Evolutionary conservation across 2,113 vertebrate species (phyloP), one percentile per base, ranked within the genome.

Genomic region (Apteryx owenii): DNA sequence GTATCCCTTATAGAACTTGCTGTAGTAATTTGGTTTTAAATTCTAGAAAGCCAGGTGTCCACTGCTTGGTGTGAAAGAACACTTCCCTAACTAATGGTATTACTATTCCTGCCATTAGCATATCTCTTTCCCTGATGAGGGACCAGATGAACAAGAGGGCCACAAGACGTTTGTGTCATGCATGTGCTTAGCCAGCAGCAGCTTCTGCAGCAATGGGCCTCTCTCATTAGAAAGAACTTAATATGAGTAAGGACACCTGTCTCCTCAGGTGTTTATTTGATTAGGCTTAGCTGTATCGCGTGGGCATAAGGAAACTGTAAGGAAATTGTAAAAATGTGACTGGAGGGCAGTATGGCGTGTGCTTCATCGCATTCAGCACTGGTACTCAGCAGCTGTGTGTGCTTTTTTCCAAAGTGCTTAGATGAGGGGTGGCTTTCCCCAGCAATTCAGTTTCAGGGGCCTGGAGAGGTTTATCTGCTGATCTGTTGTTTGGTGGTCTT

Each of bases 41-140:
- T 38, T 75, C 72, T 51, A 53, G 42, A 19, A 66, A 51, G 36
- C 36, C 1, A 0, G 0, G 18, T 54, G 10, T 42, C 12, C 8
- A 2, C 22, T 54, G 60, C 0, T 3, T 40, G 62, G 21, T 8
- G 6, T 51, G n/a, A 70, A 66, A 18, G 2, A 3, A 11, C 12
- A 2, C 16, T 88, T 82, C 21, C 31, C 31, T 80, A 19, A 36
- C 19, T 54, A 25, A 33, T 20, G 33, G 28, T 26, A 26, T 85
- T 17, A 6, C 38, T 82, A 2, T 8, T 71, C 0, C 42, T 78
- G 42, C 64, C 44, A 20, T 77, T 51, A 13, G 28, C 68, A 19
- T 31, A 15, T 53, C 46, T 23, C 48, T 71, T 71, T 26, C 22
- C 38, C 62, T 8, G 9, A 4, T 62, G n/a, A 28, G 58, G 51